phyloP scores from a whole-genome alignment of 2,113 vertebrate species.

The Okapia johnstoni region DNA sequence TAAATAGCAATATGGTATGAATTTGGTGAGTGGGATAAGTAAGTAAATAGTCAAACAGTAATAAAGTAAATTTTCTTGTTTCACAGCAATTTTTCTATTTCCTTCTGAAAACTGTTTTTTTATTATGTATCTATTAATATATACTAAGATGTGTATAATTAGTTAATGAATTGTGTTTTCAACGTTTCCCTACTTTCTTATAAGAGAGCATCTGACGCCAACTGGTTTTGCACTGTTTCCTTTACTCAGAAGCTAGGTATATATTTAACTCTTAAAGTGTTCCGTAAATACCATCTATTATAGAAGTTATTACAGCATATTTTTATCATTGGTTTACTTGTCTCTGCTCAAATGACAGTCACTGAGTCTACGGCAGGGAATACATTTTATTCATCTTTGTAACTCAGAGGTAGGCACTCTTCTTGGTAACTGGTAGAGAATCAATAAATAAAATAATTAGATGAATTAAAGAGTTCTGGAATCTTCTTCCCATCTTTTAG shows the following conservation, averaged over 20 bases:
- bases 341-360: background rate
- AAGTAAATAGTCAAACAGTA: constrained; percentile 57
- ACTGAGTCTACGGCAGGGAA: background rate
- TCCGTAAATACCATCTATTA: background rate
- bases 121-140: background rate
- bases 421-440: background rate
- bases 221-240: background rate
- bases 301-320: background rate
- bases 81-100: background rate
- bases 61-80: constrained; percentile 59
- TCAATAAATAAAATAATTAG: background rate
- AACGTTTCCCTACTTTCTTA: background rate
- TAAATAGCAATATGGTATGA: constrained; percentile 58
- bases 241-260: background rate
- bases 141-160: background rate
- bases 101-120: background rate
- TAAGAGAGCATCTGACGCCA: background rate
- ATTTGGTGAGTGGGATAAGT: constrained; percentile 42
- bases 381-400: background rate
- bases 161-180: background rate
- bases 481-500: background rate
- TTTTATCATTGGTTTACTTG: background rate
- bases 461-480: background rate
- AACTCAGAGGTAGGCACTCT: background rate
- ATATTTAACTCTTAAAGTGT: background rate